Base-by-base conservation (phyloP, 2,797 vertebrate genomes). In the Clarias pachynema region DNA sequence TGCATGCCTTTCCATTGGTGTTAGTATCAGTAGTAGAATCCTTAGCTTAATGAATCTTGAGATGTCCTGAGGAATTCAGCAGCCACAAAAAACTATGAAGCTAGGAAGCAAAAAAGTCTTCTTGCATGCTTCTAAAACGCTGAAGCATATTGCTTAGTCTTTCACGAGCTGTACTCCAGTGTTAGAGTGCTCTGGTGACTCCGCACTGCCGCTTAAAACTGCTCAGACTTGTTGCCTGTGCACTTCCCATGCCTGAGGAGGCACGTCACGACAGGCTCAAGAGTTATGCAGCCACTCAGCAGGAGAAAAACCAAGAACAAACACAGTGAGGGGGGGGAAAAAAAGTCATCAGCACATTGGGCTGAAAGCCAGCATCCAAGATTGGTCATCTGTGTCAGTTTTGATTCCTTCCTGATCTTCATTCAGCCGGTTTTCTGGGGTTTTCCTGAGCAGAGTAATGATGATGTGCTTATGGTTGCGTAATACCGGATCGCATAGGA, bases 161-260 rank as follows among this genome's bases (percentile, higher is more conserved):
- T 24, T 49, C 44, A 20, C 24, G 40, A 74, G 77, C 44, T 72
- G 18, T 14, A 34, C 29, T 44, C 34, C 69, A 10, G 66, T 0
- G 34, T 53, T 31, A 6, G 56, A 74, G 75, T 75, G 18, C 34
- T 49, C 40, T 88, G 83, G 83, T 79, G 69, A 34, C 56, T 44
- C 65, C 31, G 37, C 62, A 29, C 5, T 5, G 75, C 53, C 22
- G 81, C 78, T 90, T 44, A 56, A 82, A 85, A 75, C 74, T 90
- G 89, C 81, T 89, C 83, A 83, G 88, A 88, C 88, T 85, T 88
- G 78, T 86, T 74, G 79, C 81, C n/a, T 8, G 78, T 81, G 91
- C 90, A 91, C 93, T 93, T 91, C 94, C 94, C 89, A 84, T 85
- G 88, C 88, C 90, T 79, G 85, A 89, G 87, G 84, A 84, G 89